Conservation (phyloP, 2,888 invertebrate genomes). For the Sussaba pulchella region DNA sequence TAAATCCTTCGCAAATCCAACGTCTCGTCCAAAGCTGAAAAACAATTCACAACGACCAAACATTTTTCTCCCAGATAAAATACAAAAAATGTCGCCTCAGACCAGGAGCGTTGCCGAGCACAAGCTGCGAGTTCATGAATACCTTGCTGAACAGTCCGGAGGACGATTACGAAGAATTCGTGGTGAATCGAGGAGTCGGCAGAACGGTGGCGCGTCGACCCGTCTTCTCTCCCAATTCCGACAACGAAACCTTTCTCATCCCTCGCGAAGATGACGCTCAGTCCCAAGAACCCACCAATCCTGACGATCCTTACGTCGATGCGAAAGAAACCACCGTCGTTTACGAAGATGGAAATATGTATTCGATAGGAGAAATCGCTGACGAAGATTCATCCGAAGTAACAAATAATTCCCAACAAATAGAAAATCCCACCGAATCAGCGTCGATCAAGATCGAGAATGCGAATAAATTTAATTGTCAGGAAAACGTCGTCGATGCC, state of each 20-base stretch:
- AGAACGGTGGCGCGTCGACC: conserved; percentile 23
- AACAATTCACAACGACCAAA: too few species aligned
- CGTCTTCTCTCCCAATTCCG: conserved; percentile 19
- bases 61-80: conserved; percentile 73
- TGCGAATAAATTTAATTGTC: conserved; percentile 49
- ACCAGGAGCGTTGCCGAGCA: conserved; percentile 77
- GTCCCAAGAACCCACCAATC: conserved; percentile 34
- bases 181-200: conserved; percentile 64
- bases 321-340: conserved; percentile 30
- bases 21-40: too few species aligned
- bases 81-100: conserved; percentile 80
- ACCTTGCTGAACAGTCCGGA: conserved; percentile 57
- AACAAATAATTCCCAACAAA: conserved; percentile 55
- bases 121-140: conserved; percentile 59
- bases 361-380: conserved; percentile 31
- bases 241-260: conserved; percentile 60
- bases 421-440: conserved; percentile 56
- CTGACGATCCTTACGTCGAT: conserved; percentile 11
- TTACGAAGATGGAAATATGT: conserved; percentile 42
- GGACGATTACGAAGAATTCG: conserved; percentile 66
- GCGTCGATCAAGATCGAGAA: conserved; percentile 45
- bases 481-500: conserved; percentile 43
- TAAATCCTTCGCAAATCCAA: too few species aligned
- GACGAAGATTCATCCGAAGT: conserved; percentile 61
- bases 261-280: conserved; percentile 66